Conservation (phyloP, 2,888 invertebrate species). For the Lochmaea capreae region DNA sequence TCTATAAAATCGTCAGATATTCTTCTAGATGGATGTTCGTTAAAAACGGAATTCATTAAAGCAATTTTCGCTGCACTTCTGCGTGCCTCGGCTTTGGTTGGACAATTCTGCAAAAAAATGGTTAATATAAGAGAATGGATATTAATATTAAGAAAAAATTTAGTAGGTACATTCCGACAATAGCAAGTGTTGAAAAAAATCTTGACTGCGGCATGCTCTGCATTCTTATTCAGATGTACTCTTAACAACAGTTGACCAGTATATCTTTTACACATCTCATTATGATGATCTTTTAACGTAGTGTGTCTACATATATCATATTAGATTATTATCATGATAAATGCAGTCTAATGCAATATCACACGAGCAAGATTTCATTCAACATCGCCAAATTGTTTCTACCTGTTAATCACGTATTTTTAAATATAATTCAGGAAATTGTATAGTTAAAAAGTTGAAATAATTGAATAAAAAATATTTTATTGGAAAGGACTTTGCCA, state of each 20-base stretch:
- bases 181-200: not conserved
- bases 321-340: conserved; percentile 15
- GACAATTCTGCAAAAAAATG: conserved; percentile 78
- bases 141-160: not conserved
- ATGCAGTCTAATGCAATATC: conserved; percentile 1
- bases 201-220: not conserved
- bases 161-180: not conserved
- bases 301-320: conserved; percentile 11
- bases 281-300: conserved; percentile 5
- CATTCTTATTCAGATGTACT: not conserved
- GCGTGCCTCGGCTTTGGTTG: conserved; percentile 94
- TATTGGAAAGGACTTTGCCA: not conserved
- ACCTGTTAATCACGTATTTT: conserved; percentile 1
- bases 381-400: not conserved
- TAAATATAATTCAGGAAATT: not conserved
- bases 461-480: not conserved
- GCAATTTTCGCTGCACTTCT: conserved; percentile 96
- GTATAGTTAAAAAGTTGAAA: not conserved
- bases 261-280: conserved; percentile 13
- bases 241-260: not conserved
- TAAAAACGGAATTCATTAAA: conserved; percentile 96
- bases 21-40: conserved; percentile 92
- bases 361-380: conserved; percentile 9
- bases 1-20: conserved; percentile 95
- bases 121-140: not conserved